A percentile compares a stretch with the other conserved stretches of the same genome.
These are phyloP conservation scores for Lagocephalus sceleratus DNA, from an alignment of 2,797 vertebrate genomes.

Conservation along the genomic window DNA sequence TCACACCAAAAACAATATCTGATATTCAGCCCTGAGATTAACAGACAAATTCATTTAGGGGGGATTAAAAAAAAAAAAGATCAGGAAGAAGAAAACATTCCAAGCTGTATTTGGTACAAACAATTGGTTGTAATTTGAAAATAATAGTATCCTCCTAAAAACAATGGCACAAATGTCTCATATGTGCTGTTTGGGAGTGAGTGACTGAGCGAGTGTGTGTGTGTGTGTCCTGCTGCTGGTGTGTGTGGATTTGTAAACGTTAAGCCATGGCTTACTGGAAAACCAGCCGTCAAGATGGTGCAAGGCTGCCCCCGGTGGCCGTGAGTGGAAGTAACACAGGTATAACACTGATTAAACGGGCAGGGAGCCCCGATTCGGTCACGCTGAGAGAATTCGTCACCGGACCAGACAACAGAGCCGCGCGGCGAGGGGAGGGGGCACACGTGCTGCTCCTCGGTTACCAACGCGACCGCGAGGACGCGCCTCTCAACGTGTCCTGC, in stretches of 20 bases:
- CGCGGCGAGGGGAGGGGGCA: constrained; percentile 37
- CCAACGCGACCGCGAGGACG: constrained; percentile 17
- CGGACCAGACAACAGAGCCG: constrained; percentile 7
- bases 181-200: constrained; percentile 2
- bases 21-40: constrained; percentile 78
- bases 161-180: constrained; percentile 46
- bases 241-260: constrained; percentile 8
- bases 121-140: constrained; percentile 13
- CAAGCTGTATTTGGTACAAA: constrained; percentile 58
- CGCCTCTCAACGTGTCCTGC: constrained; percentile 16
- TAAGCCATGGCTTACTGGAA: neutral
- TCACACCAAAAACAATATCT: constrained; percentile 42
- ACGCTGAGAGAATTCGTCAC: constrained; percentile 1
- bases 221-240: constrained; percentile 20
- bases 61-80: constrained; percentile 16
- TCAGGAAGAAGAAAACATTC: constrained; percentile 28
- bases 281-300: constrained; percentile 1
- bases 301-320: constrained; percentile 39
- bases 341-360: constrained; percentile 16
- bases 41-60: constrained; percentile 38
- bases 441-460: constrained; percentile 39
- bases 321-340: constrained; percentile 18
- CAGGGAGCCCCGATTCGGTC: constrained; percentile 1
- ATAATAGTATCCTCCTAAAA: constrained; percentile 12
- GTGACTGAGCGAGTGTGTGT: neutral